A percentile compares a stretch with the other conserved stretches of the same genome.
phyloP scores from a whole-genome alignment of 2,797 vertebrate species.

The Sarcophilus harrisii region DNA sequence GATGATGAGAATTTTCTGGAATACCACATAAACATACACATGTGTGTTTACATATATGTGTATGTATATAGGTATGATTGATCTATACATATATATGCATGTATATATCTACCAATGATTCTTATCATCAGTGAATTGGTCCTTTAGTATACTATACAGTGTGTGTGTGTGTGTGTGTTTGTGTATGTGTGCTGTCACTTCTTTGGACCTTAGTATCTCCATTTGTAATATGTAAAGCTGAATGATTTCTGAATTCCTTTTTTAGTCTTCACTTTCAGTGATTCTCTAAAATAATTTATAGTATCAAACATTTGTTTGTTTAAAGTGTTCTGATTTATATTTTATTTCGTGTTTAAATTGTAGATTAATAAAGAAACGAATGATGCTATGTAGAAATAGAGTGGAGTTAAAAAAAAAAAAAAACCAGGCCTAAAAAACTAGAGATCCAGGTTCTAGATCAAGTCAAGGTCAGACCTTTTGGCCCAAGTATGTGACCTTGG shows the following conservation, averaged over 20 bases:
- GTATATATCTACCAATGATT: no score
- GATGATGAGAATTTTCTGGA: not conserved
- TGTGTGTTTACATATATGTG: no score
- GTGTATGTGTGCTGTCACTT: not conserved
- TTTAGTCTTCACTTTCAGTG: not conserved
- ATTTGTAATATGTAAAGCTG: not conserved
- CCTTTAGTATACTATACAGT: no score
- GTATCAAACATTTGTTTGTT: not conserved
- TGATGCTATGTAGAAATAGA: not conserved
- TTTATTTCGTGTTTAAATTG: not conserved
- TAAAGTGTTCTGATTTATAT: not conserved
- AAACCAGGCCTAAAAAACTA: not conserved
- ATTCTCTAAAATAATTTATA: not conserved
- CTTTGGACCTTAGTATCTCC: not conserved
- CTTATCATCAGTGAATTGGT: no score
- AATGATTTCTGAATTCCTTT: not conserved
- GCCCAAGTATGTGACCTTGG: not conserved
- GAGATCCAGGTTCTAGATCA: not conserved
- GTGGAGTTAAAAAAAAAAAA: not conserved
- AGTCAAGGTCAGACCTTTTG: not conserved
- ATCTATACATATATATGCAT: no score
- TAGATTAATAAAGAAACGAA: not conserved
- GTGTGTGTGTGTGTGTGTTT: no score
- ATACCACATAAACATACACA: not conserved
- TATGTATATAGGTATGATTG: no score